phyloP scores from a whole-genome alignment of 2,797 vertebrate genomes.

The Chromis chromis region DNA sequence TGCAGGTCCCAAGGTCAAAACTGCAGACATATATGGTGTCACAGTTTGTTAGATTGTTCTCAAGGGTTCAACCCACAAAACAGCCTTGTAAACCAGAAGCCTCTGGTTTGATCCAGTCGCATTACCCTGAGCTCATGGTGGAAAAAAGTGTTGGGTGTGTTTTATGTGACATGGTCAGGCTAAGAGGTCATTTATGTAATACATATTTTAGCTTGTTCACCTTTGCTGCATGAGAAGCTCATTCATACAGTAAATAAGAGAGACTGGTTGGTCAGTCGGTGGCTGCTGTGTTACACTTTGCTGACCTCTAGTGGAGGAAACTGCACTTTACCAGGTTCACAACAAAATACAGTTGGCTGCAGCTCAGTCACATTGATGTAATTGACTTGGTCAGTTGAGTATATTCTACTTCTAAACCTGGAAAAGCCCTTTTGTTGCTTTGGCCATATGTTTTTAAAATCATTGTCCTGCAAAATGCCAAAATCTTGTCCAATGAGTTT shows the following conservation, averaged over 20 bases:
- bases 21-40: neutral
- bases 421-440: no score
- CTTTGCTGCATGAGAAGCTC: neutral
- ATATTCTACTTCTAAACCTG: no score
- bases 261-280: neutral
- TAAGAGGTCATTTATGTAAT: neutral
- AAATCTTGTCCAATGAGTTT: no score
- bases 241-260: neutral
- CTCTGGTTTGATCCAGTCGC: no score
- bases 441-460: no score
- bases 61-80: neutral
- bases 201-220: neutral
- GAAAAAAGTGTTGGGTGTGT: no score
- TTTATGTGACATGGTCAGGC: no score
- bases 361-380: no score
- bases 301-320: conserved; percentile 20
- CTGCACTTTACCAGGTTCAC: neutral
- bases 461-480: no score
- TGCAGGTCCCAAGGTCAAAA: no score
- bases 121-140: no score
- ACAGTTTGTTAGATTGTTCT: neutral
- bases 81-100: neutral
- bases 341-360: neutral
- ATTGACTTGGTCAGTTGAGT: no score
- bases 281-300: neutral